Conservation (phyloP, 2,888 invertebrate genomes). For the Pristionchus maxplancki region DNA sequence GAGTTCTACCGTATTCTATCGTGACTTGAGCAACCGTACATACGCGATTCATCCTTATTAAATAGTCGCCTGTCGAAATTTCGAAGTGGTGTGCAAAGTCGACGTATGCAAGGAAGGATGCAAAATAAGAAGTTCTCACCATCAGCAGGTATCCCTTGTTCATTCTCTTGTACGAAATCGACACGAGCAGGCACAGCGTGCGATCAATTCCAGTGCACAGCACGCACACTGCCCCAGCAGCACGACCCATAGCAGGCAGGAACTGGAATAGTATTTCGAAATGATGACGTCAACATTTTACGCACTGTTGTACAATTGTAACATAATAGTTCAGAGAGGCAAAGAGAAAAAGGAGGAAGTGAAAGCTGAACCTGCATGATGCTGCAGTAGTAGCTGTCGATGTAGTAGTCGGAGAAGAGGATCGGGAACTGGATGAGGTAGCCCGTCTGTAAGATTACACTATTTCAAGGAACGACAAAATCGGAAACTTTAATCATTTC, state of each 20-base stretch:
- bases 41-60: too few relatives aligned
- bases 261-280: neutral
- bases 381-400: neutral
- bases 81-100: too few relatives aligned
- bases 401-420: neutral
- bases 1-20: too few relatives aligned
- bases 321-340: too few relatives aligned
- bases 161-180: neutral
- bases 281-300: too few relatives aligned
- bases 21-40: too few relatives aligned
- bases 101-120: too few relatives aligned
- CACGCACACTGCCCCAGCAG: neutral
- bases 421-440: neutral
- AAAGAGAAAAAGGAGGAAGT: too few relatives aligned
- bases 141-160: neutral
- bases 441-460: neutral
- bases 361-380: neutral
- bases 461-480: neutral
- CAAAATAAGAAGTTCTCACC: neutral
- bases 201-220: neutral
- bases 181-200: neutral
- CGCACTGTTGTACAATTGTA: too few relatives aligned
- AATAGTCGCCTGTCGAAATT: too few relatives aligned
- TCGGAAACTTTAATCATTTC: neutral
- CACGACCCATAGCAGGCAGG: neutral